Base-by-base conservation (phyloP, 2,113 vertebrate genomes). In the Cavia porcellus region DNA sequence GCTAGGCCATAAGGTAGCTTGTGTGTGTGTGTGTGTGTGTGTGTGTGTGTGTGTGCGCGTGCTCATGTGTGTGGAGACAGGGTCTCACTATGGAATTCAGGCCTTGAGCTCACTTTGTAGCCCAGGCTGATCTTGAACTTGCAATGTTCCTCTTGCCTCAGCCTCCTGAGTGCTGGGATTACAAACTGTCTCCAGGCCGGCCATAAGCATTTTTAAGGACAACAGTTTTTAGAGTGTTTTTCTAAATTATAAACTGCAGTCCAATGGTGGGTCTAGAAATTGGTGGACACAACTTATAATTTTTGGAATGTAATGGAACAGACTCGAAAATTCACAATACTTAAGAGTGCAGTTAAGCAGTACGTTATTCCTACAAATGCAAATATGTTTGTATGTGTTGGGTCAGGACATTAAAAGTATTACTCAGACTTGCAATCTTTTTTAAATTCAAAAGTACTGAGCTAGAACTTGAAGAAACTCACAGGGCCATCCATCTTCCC, bases 191-290 rank as follows among this genome's bases (percentile, higher is more conserved):
- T 50, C 47, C 47, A 50, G 4, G 47, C 47, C 47, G 47, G 47
- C 47, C 47, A 50, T 50, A 50, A 50, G 47, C 15, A 52, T 82
- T 94, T 92, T 94, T n/a, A 97, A 96, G 45, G 64, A 88, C 19
- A 86, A 28, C 7, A 96, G 68, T 47, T 75, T 77, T 38, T 55
- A 77, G 45, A 77, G 50, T 75, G 45, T 77, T 77, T 77, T 47
- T 50, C 25, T 30, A 91, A 93, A 89, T 55, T 85, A 81, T 7
- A 81, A 52, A 55, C 1, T 81, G 42, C 17, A 95, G 83, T 80
- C 38, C 38, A 81, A 47, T 90, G 52, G 57, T 79, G 30, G 15
- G n/a, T 80, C 32, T 52, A 91, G 47, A 47, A 96, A 70, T 0
- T 94, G 22, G 35, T 81, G 64, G 59, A n/a, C 61, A 92, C 12